Evolutionary conservation across 2,888 invertebrate genomes (phyloP).

Genomic region (Troides aeacus): DNA sequence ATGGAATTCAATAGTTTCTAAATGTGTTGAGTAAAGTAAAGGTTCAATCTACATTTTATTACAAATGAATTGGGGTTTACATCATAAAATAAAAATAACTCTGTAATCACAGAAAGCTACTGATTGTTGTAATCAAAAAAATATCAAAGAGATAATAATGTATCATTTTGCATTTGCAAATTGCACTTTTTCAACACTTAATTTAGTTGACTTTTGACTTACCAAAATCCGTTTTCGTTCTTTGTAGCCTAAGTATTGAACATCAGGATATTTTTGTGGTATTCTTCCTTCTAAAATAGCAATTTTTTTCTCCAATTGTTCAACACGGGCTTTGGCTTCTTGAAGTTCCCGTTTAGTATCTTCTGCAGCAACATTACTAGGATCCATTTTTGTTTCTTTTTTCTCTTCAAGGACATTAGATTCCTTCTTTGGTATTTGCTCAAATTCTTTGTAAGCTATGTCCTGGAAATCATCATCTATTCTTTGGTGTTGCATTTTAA

Average conservation of each 20-base stretch:
- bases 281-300: slow-evolving; percentile 85
- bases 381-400: slow-evolving; percentile 40
- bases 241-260: slow-evolving; percentile 94
- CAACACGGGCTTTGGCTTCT: slow-evolving; percentile 83
- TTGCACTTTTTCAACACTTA: background rate
- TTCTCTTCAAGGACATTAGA: slow-evolving; percentile 44
- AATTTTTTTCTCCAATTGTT: slow-evolving; percentile 86
- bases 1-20: background rate
- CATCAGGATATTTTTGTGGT: slow-evolving; percentile 92
- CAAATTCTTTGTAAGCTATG: slow-evolving; percentile 53
- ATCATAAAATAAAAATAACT: background rate
- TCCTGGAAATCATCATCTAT: slow-evolving; percentile 47
- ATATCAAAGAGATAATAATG: background rate
- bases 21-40: background rate
- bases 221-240: slow-evolving; percentile 95
- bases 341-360: slow-evolving; percentile 74
- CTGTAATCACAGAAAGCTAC: background rate
- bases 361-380: slow-evolving; percentile 42
- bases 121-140: background rate
- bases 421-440: slow-evolving; percentile 49
- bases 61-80: background rate
- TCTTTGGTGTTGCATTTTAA: slow-evolving; percentile 46
- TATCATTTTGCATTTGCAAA: too few species aligned
- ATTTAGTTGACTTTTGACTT: slow-evolving; percentile 40
- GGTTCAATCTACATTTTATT: background rate